These are phyloP conservation scores for Caracal caracal DNA, from an alignment of 2,113 vertebrate species.

Conservation along the genomic window DNA sequence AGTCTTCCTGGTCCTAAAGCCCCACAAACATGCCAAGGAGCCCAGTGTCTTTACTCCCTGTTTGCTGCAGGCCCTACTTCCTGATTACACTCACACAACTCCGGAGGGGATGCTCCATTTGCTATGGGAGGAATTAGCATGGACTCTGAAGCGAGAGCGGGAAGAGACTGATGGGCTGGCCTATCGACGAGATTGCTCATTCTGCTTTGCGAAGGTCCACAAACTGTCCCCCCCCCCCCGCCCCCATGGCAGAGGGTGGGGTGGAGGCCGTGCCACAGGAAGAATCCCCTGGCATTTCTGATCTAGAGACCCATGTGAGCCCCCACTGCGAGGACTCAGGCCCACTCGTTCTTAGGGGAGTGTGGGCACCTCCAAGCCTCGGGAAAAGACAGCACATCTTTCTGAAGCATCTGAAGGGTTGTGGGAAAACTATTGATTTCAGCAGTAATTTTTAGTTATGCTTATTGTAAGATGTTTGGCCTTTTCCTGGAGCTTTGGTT, in stretches of 20 bases:
- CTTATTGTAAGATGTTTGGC: not conserved
- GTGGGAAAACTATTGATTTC: slow-evolving; percentile 3
- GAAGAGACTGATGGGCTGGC: not conserved
- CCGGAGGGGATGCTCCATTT: slow-evolving; percentile 36
- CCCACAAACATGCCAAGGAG: not conserved
- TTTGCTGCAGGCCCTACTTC: not conserved
- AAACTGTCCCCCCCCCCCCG: no score
- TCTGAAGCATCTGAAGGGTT: not conserved
- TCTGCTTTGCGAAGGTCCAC: not conserved
- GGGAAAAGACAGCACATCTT: not conserved
- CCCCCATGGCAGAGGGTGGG: not conserved
- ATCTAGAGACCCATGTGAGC: not conserved
- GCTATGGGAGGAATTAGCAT: slow-evolving; percentile 52
- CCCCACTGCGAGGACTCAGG: not conserved
- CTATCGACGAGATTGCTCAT: not conserved
- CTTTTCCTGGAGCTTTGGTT: not conserved
- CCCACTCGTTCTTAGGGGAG: not conserved
- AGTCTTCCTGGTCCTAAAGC: slow-evolving; percentile 43
- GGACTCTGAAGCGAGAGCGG: slow-evolving; percentile 53
- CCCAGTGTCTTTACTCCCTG: not conserved
- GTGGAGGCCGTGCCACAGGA: not conserved
- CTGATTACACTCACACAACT: slow-evolving; percentile 34
- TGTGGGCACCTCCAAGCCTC: not conserved
- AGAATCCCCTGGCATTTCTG: not conserved
- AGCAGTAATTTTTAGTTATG: not conserved